Percentiles rank a stretch among this genome's conserved stretches.
These are phyloP conservation scores for Amphipoea oculea DNA, from an alignment of 2,888 invertebrate genomes.

Conservation along the genomic window DNA sequence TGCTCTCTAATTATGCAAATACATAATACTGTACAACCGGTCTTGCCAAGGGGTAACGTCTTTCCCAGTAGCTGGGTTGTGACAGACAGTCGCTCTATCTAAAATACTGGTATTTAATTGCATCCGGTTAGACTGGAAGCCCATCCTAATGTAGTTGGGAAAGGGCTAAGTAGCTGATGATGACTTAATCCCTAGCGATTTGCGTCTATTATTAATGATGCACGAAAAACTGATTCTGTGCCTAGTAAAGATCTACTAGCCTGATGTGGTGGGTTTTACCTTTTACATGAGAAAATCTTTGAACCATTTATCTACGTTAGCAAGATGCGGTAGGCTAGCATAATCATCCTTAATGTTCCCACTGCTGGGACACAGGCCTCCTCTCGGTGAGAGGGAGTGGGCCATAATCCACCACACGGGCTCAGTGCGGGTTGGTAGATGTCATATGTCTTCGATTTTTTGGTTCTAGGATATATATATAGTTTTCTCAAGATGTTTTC, in stretches of 20 bases:
- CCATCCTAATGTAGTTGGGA: no score
- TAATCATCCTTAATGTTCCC: no score
- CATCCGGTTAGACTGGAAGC: no score
- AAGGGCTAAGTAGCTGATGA: no score
- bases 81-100: neutral
- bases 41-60: neutral
- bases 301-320: neutral
- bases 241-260: neutral
- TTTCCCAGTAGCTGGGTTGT: neutral
- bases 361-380: no score
- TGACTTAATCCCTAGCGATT: neutral
- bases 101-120: neutral
- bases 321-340: neutral
- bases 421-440: no score
- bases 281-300: neutral
- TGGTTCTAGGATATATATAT: no score
- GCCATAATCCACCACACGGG: no score
- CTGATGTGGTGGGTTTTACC: neutral
- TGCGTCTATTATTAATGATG: neutral
- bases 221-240: neutral
- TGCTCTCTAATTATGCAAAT: constrained; percentile 1
- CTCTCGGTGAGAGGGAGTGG: no score
- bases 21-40: neutral
- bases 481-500: no score
- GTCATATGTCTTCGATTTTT: no score